phyloP scores from a whole-genome alignment of 2,113 vertebrate genomes.

The Motacilla tschutschensis region DNA sequence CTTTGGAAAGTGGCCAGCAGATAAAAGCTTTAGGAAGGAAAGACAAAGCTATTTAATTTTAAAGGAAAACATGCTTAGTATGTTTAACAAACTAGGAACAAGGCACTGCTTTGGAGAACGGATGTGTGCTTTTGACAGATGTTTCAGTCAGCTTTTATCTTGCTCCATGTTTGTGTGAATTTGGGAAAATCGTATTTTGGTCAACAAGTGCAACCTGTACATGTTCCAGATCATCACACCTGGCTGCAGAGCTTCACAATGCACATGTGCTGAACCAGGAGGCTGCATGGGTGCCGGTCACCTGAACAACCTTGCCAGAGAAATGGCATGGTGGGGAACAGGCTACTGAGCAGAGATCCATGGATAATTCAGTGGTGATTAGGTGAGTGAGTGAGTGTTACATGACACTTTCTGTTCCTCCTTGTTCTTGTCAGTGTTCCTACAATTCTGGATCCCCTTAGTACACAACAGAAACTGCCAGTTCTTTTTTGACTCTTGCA shows the following conservation, averaged over 20 bases:
- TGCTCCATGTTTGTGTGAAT: not conserved
- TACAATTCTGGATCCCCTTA: not conserved
- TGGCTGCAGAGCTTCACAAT: not conserved
- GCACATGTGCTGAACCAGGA: not conserved
- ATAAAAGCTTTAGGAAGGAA: not conserved
- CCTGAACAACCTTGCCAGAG: not conserved
- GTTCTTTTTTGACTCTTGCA: not conserved
- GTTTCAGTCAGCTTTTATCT: not conserved
- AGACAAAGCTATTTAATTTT: not conserved
- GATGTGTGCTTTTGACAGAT: not conserved
- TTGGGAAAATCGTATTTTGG: not conserved
- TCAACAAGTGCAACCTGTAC: not conserved
- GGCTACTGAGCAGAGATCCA: not conserved
- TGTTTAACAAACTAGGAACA: not conserved
- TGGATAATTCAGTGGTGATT: not conserved
- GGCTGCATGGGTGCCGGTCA: accelerated
- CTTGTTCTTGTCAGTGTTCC: not conserved
- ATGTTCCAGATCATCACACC: not conserved
- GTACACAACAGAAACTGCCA: not conserved
- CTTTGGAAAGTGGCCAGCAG: not conserved
- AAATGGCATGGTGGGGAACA: not conserved
- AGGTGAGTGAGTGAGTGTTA: not conserved
- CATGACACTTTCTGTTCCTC: not conserved
- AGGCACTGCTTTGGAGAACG: not conserved
- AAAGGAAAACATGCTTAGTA: not conserved